A percentile compares a stretch with the other conserved stretches of the same genome.
phyloP scores from a whole-genome alignment of 2,113 vertebrate genomes.

The Camelus dromedarius region DNA sequence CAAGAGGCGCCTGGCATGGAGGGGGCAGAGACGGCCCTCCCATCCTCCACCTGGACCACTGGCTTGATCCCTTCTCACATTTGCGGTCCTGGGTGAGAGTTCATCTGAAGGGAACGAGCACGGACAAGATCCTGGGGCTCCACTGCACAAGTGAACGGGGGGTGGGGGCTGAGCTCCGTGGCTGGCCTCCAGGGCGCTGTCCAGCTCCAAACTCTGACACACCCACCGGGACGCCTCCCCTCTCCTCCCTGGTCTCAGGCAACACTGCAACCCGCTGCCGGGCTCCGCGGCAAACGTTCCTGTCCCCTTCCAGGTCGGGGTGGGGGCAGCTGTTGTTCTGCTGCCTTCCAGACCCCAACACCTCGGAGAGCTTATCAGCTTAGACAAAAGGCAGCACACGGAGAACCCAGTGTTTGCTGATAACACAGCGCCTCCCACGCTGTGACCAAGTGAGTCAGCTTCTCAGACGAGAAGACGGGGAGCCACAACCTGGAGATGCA shows the following conservation, averaged over 20 bases:
- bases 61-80: neutral
- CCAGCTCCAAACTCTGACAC: neutral
- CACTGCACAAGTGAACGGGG: neutral
- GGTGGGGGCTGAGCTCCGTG: rapidly evolving
- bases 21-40: neutral
- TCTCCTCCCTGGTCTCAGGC: neutral
- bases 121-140: rapidly evolving
- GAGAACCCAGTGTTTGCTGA: neutral
- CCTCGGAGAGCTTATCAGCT: neutral
- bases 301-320: neutral
- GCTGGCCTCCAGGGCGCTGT: rapidly evolving
- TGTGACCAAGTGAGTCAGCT: rapidly evolving
- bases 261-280: rapidly evolving
- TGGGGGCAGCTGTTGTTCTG: too few relatives aligned
- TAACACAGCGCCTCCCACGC: too few relatives aligned
- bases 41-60: rapidly evolving
- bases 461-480: neutral
- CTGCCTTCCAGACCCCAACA: rapidly evolving
- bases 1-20: rapidly evolving
- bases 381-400: rapidly evolving
- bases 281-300: neutral
- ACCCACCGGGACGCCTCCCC: neutral
- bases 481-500: rapidly evolving
- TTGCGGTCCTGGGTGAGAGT: rapidly evolving
- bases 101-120: too few relatives aligned